These are phyloP conservation scores for Gobiocypris rarus DNA, from an alignment of 2,113 vertebrate species.

Conservation along the genomic window DNA sequence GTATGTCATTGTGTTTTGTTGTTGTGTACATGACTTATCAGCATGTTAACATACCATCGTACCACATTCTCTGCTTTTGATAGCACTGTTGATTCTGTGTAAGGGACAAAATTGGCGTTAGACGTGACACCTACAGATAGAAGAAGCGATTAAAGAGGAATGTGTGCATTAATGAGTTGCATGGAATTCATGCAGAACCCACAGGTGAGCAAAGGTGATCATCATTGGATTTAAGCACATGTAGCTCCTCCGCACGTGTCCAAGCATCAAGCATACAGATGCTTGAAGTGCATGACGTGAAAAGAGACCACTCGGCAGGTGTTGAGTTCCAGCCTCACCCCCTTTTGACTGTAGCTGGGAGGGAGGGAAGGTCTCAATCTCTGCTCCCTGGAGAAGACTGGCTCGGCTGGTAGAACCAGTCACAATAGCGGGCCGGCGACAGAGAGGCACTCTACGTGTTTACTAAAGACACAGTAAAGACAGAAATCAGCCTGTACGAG, in stretches of 20 bases:
- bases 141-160: not conserved
- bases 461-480: not conserved
- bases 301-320: not conserved
- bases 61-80: not conserved
- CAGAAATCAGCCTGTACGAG: constrained; percentile 37
- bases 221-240: not conserved
- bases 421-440: constrained; percentile 13
- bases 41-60: not conserved
- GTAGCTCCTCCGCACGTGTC: not conserved
- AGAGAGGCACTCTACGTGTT: constrained; percentile 2
- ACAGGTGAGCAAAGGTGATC: not conserved
- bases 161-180: constrained; percentile 3
- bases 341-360: constrained; percentile 1
- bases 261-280: not conserved
- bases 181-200: not conserved
- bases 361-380: constrained; percentile 7
- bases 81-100: not conserved
- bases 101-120: not conserved
- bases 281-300: not conserved
- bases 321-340: constrained; percentile 9
- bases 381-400: constrained; percentile 52
- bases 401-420: constrained; percentile 71
- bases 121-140: not conserved
- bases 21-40: not conserved
- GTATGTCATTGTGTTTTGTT: not conserved